Evolutionary conservation across 2,113 vertebrate species (phyloP).

Genomic region (Phrynocephalus versicolor): DNA sequence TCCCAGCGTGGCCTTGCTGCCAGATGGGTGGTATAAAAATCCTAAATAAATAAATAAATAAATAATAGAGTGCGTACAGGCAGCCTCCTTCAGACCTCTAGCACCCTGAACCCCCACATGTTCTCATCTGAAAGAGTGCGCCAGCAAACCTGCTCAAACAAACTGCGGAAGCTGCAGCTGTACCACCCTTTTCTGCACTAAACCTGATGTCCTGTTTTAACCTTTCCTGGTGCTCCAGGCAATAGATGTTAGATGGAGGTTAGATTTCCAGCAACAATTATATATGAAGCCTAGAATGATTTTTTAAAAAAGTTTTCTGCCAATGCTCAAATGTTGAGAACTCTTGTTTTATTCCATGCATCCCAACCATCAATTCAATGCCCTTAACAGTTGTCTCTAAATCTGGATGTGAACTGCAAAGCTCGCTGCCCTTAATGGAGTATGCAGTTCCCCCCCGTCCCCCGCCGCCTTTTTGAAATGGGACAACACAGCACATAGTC

Average conservation of each 20-base stretch:
- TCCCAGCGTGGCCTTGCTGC: too few relatives aligned
- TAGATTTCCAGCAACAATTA: slow-evolving; percentile 59
- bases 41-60: too few relatives aligned
- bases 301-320: slow-evolving; percentile 61
- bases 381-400: slow-evolving; percentile 68
- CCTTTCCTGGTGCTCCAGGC: neutral
- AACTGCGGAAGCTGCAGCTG: neutral
- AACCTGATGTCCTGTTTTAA: neutral
- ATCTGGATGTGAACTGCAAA: slow-evolving; percentile 78
- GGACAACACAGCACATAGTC: slow-evolving; percentile 40
- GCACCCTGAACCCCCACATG: neutral
- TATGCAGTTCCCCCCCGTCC: slow-evolving; percentile 50
- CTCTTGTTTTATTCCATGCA: slow-evolving; percentile 47
- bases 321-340: slow-evolving; percentile 40
- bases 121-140: neutral
- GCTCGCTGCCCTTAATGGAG: slow-evolving; percentile 69
- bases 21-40: too few relatives aligned
- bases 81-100: too few relatives aligned
- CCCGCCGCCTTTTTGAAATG: slow-evolving; percentile 49
- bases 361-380: slow-evolving; percentile 62
- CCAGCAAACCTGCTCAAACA: neutral
- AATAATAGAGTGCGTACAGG: too few relatives aligned
- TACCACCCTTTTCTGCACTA: neutral
- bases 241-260: slow-evolving; percentile 34
- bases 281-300: slow-evolving; percentile 50